Evolutionary conservation across 2,113 vertebrate species (phyloP), one percentile per base, ranked within the genome.

Genomic region (Pipa parva): DNA sequence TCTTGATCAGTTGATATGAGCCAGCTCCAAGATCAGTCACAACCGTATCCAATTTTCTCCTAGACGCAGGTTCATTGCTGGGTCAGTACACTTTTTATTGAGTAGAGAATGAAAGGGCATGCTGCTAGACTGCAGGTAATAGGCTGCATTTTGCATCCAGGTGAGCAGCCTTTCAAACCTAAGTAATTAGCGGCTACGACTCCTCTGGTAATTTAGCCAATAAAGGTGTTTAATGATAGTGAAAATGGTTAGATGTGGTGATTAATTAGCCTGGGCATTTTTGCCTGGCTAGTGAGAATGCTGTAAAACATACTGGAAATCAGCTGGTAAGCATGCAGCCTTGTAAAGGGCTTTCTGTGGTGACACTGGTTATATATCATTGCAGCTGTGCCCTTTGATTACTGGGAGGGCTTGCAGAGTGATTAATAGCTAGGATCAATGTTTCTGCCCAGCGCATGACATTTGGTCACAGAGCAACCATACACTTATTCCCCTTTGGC

Each of bases 401-500:
- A 93, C 95, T 92, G 92, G 92, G 90, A 88, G 92, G 92, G 92
- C 92, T 90, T 90, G 92, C 90, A 83, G 87, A 80, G 92, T 95
- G 95, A 97, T 97, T 97, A 96, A 97, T 97, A 88, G 92, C 87
- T 79, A 90, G 91, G 93, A 93, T 94, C 93, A 94, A 92, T 93
- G 92, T 93, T 93, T 93, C 93, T 92, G 93, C 92, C 93, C 89
- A 91, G 92, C 91, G 86, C 85, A 90, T 91, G 94, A 96, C 95
- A 93, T 92, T 88, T 92, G 93, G 95, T 95, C 93, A 96, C 95
- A 93, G 92, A 97, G 94, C 93, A 93, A 94, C 93, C 92, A 94
- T 91, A 91, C 90, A 90, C 91, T 92, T 94, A 94, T 92, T 87
- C 92, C 88, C 89, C 86, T 88, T 89, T 88, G 89, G 87, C 88